Evolutionary conservation across 2,888 invertebrate species (phyloP), one percentile per base, ranked within the genome.

Genomic region (Cotesia congregata): DNA sequence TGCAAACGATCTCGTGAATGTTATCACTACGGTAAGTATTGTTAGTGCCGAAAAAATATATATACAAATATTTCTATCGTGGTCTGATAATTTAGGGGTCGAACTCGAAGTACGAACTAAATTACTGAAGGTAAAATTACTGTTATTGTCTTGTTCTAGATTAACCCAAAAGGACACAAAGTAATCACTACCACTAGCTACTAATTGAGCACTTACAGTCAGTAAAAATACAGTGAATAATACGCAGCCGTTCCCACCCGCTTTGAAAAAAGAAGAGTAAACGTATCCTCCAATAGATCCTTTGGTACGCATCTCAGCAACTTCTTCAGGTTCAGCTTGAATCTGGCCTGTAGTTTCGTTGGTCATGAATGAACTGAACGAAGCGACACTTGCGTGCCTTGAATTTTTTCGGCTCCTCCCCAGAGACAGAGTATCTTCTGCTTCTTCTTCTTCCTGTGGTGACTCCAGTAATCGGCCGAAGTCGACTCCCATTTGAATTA

Each of bases 161-260:
- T 85, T 85, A 39, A 88, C 88, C 96, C 95, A 96, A 85, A 92
- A 93, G 5, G 94, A 92, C 6, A 96, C 92, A 91, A 95, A 96
- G 90, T 93, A 95, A 87, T 96, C 96, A 0, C 94, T 93, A 6
- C 92, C 92, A 7, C 95, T 96, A 1, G 94, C 95, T 62, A 94
- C 89, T 5, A 92, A 83, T 89, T 96, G 96, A 0, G 95, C 92
- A 0, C 93, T 79, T 20, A 93, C 82, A 81, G 94, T 95, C 40
- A 94, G 91, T 2, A 92, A 68, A 3, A 93, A 80, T 89, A 95
- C 91, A 0, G 93, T 86, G 15, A 91, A 82, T 50, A 94, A 91
- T 3, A 93, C 84, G 67, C 92, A 90, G 80, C 92, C 92, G 80
- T 93, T 92, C 0, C 96, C 95, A 68, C 94, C 94, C 1, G 95